Percentiles rank a stretch among this genome's conserved stretches.
Conservation (phyloP, 2,113 vertebrate species). For the Amazona vittata region DNA sequence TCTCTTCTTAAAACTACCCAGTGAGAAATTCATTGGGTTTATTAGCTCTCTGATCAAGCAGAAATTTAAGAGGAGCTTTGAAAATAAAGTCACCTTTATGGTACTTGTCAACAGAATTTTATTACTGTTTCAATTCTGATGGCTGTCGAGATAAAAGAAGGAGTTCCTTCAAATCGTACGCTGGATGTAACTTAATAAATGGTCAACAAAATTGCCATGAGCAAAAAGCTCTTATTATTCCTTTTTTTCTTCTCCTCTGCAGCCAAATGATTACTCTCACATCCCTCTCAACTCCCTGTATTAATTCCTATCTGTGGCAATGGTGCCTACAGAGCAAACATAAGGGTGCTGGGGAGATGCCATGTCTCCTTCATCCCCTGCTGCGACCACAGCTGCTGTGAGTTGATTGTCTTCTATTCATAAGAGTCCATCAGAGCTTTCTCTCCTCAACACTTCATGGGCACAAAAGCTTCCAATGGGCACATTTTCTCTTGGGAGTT, state of each 20-base stretch:
- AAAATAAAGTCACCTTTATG: constrained; percentile 58
- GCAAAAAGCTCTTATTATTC: neutral
- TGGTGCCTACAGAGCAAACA: neutral
- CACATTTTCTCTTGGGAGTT: neutral
- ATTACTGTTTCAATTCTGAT: constrained; percentile 33
- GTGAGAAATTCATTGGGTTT: neutral
- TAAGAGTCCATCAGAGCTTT: accelerated
- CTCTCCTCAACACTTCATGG: neutral
- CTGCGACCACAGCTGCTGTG: accelerated
- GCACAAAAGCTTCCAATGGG: neutral
- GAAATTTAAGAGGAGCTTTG: constrained; percentile 54
- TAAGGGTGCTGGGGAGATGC: neutral
- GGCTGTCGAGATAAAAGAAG: constrained; percentile 41
- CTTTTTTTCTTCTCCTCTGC: neutral
- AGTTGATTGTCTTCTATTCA: neutral
- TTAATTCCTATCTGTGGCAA: neutral
- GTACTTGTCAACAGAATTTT: constrained; percentile 51
- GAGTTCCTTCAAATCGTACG: neutral
- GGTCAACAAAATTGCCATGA: neutral
- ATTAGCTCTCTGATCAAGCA: constrained; percentile 15
- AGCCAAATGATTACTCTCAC: neutral
- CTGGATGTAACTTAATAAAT: constrained; percentile 28
- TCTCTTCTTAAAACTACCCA: neutral
- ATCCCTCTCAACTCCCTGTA: neutral
- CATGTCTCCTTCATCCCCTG: accelerated